Percentiles rank a stretch among this genome's conserved stretches.
These are phyloP conservation scores for Crocodylus rhombifer DNA, from an alignment of 2,797 vertebrate species.

Conservation along the genomic window DNA sequence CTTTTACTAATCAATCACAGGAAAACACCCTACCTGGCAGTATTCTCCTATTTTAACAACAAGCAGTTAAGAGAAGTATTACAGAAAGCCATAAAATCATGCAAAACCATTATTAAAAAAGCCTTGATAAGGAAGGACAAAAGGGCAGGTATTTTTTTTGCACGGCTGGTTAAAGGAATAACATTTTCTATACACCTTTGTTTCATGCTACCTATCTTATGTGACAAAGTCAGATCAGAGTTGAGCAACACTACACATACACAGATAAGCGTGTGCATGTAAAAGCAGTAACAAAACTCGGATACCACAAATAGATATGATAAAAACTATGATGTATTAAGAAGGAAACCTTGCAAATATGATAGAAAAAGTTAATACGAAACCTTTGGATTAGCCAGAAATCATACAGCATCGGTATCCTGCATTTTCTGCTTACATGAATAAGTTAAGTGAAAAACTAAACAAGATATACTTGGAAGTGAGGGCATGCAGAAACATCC, in stretches of 20 bases:
- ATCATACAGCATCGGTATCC: neutral
- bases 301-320: fast-evolving
- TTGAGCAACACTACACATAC: neutral
- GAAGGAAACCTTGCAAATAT: neutral
- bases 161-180: neutral
- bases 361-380: neutral
- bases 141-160: neutral
- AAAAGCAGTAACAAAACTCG: neutral
- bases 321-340: neutral
- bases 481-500: neutral
- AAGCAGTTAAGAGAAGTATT: neutral
- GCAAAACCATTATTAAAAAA: neutral
- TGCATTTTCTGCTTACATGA: too few relatives aligned
- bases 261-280: fast-evolving
- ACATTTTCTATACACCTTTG: neutral
- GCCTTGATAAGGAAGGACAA: slow-evolving; percentile 6
- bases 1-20: fast-evolving
- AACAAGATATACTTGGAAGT: neutral
- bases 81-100: neutral
- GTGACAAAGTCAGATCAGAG: neutral
- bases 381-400: neutral
- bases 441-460: too few relatives aligned
- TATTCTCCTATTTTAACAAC: neutral
- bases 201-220: neutral
- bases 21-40: neutral